phyloP scores from a whole-genome alignment of 1,140 invertebrate species.

The Rhyacophila brunnea region DNA sequence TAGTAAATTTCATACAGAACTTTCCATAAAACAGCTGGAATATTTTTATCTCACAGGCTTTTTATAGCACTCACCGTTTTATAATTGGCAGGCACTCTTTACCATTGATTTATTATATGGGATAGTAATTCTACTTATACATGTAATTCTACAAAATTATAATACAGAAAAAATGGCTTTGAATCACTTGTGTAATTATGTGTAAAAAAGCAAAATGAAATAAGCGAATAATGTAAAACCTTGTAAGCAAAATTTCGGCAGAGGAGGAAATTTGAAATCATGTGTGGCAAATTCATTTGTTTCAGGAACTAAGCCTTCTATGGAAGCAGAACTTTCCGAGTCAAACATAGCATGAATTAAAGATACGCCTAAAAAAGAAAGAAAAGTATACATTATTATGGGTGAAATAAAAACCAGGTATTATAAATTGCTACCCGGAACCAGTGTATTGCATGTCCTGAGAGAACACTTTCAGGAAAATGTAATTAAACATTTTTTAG shows the following conservation, averaged over 20 bases:
- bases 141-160: not conserved
- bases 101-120: not conserved
- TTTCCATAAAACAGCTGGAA: no score
- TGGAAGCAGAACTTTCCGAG: conserved; percentile 16
- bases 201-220: not conserved
- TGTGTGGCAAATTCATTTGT: conserved; percentile 1
- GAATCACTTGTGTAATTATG: not conserved
- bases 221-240: conserved; percentile 3
- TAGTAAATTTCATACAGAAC: no score
- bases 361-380: not conserved
- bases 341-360: conserved; percentile 19
- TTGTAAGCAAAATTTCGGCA: conserved; percentile 11
- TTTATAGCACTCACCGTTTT: no score
- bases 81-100: not conserved
- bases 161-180: not conserved
- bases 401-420: no score
- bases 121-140: not conserved
- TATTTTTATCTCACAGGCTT: no score
- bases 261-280: conserved; percentile 29
- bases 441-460: no score
- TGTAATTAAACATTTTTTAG: no score
- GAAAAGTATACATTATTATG: not conserved
- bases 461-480: no score
- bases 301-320: conserved; percentile 2
- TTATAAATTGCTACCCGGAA: no score